Evolutionary conservation across 2,888 invertebrate species (phyloP), one percentile per base, ranked within the genome.

Genomic region (Drosophila gaucha): DNA sequence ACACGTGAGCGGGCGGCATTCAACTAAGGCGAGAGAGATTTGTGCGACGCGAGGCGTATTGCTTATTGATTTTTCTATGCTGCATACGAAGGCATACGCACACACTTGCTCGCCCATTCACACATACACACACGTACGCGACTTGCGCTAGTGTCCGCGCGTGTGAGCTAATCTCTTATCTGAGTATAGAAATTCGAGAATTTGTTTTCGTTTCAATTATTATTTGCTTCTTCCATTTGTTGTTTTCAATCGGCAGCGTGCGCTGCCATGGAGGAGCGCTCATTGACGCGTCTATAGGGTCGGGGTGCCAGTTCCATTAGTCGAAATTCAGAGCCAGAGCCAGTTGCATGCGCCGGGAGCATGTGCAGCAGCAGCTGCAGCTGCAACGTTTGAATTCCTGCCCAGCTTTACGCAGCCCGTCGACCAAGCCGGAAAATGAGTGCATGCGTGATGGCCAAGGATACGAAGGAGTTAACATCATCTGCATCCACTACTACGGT

Each of bases 121-220:
- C 51, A 18, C 46, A 41, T 46, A 20, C 46, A 30, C 28, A 30
- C 41, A 58, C 14, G 4, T 20, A 22, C 31, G 20, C 35, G 24
- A n/a, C 3, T 8, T 18, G 49, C 12, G 33, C 6, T 5, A 10
- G 51, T 49, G 49, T 28, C n/a, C n/a, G 51, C 39, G 41, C 31
- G 43, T 52, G 52, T 56, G 63, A 58, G 79, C 75, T 80, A 85
- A 85, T 82, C 86, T 85, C 83, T 85, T 80, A 80, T 80, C 80
- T 82, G 64, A 65, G 52, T 63, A 67, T 73, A 71, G 47, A 60
- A 68, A 68, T 74, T 73, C 58, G 47, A 52, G 63, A 73, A 74
- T 69, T 64, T 74, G 70, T 74, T 74, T 73, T 69, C 55, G 46
- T 67, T 58, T 49, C 20, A 35, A 35, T 49, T 35, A 46, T 46